A percentile compares a stretch with the other conserved stretches of the same genome.
Conservation (phyloP, 2,797 vertebrate genomes). For the Fringilla coelebs region DNA sequence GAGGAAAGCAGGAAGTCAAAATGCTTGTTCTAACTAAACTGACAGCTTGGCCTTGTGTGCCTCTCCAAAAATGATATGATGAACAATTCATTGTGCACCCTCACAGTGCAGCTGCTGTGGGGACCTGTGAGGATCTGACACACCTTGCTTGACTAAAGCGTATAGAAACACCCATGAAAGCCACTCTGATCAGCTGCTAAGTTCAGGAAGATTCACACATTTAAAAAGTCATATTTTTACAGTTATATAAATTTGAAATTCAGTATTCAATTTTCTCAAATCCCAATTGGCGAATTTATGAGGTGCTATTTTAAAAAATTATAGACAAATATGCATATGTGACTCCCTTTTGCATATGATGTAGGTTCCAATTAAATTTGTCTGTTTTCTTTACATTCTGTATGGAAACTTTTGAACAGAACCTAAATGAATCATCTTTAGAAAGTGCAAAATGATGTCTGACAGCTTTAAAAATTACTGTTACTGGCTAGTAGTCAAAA, state of each 20-base stretch:
- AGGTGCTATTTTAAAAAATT: not conserved
- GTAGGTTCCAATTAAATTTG: not conserved
- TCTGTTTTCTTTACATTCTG: not conserved
- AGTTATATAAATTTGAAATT: not conserved
- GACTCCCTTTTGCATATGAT: not conserved
- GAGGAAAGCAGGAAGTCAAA: not conserved
- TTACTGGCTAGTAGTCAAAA: not conserved
- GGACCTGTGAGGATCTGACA: not conserved
- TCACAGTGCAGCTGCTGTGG: not conserved
- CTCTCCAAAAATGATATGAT: not conserved
- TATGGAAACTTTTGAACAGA: not conserved
- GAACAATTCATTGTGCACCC: not conserved
- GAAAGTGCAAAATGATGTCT: not conserved
- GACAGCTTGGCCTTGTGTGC: slow-evolving; percentile 20
- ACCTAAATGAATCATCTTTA: not conserved
- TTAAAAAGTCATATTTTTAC: not conserved
- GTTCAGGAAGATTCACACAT: not conserved
- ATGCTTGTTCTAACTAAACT: not conserved
- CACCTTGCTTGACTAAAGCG: not conserved
- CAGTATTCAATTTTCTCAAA: not conserved
- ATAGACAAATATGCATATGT: not conserved
- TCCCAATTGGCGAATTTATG: not conserved
- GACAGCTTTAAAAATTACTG: not conserved
- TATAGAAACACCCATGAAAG: not conserved
- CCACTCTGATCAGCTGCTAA: not conserved